Evolutionary conservation across 2,113 vertebrate genomes (phyloP).

Genomic region (Anser cygnoides): DNA sequence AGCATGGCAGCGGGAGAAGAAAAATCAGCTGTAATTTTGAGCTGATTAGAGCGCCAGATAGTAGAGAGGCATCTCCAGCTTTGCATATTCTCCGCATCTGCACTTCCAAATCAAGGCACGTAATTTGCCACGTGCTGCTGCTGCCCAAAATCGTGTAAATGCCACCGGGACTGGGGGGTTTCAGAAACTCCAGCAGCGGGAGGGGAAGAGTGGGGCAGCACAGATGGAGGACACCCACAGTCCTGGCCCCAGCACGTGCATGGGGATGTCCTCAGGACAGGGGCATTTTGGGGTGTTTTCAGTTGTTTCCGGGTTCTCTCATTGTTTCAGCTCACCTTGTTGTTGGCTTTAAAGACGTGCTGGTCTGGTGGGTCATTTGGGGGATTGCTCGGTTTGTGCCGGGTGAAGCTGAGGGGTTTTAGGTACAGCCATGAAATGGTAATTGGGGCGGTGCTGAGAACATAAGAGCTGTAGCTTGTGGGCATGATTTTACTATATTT

Average conservation of each 20-base stretch:
- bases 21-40: neutral
- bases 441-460: neutral
- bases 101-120: neutral
- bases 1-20: neutral
- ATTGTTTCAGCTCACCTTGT: neutral
- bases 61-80: neutral
- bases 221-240: neutral
- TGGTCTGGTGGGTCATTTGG: neutral
- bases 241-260: fast-evolving
- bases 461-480: neutral
- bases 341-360: neutral
- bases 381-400: neutral
- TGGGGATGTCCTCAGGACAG: neutral
- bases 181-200: neutral
- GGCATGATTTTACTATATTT: neutral
- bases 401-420: neutral
- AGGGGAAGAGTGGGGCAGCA: neutral
- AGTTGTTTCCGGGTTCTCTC: neutral
- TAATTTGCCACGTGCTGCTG: neutral
- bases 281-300: neutral
- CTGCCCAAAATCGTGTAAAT: neutral
- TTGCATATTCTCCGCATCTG: neutral
- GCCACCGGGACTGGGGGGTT: neutral
- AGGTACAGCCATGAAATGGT: neutral
- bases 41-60: neutral